Evolutionary conservation across 2,113 vertebrate species (phyloP).

Genomic region (Tenrec ecaudatus): DNA sequence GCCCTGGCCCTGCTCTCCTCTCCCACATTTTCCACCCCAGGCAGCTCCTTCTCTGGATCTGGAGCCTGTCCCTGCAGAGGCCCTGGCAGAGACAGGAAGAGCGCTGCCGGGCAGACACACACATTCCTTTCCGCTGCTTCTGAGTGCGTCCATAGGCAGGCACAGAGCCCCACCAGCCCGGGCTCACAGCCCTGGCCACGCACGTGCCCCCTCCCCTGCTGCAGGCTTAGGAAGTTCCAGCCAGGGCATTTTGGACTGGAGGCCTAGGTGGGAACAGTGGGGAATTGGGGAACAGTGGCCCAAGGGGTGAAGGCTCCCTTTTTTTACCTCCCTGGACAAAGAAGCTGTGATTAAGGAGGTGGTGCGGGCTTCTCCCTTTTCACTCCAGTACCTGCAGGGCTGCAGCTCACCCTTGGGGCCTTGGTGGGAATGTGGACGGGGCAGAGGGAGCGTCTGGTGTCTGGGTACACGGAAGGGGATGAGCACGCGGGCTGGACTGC

Average conservation of each 20-base stretch:
- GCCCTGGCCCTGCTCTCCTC: background rate
- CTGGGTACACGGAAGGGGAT: too few species aligned
- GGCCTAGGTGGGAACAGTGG: background rate
- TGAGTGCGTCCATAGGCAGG: background rate
- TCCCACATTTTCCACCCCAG: background rate
- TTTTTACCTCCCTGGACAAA: too few species aligned
- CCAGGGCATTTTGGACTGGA: background rate
- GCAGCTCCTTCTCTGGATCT: background rate
- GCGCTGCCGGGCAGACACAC: background rate
- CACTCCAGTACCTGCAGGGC: background rate
- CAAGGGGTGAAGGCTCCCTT: background rate
- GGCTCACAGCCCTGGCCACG: background rate
- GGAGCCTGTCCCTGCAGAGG: too few species aligned
- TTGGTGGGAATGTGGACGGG: background rate
- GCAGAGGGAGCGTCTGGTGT: too few species aligned
- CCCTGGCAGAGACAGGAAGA: background rate
- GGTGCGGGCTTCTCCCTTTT: background rate
- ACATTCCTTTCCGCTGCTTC: background rate
- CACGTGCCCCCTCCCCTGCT: background rate
- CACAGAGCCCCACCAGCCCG: too few species aligned
- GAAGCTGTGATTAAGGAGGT: too few species aligned
- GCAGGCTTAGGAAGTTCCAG: background rate
- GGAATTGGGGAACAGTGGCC: background rate
- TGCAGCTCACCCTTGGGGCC: background rate
- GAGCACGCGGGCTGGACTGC: too few species aligned